Percentiles rank a stretch among this genome's conserved stretches.
Conservation (phyloP, 2,888 invertebrate species). For the Pollenia angustigena region DNA sequence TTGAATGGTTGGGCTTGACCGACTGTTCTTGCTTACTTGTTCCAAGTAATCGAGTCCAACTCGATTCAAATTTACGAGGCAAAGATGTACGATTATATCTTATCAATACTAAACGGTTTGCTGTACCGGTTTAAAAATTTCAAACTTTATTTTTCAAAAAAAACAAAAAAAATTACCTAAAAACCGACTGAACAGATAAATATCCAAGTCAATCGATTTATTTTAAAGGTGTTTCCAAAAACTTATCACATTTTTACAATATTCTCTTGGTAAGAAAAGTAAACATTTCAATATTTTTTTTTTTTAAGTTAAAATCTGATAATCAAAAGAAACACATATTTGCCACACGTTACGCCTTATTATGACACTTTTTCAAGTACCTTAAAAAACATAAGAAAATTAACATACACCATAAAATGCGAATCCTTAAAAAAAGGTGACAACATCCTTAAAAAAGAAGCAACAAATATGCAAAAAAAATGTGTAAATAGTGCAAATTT, state of each 20-base stretch:
- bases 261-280: slow-evolving; percentile 11
- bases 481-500: slow-evolving; percentile 55
- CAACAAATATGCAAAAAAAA: slow-evolving; percentile 63
- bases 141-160: too few relatives aligned
- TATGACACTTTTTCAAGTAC: slow-evolving; percentile 73
- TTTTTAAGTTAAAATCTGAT: background rate
- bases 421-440: slow-evolving; percentile 36
- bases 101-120: too few relatives aligned
- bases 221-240: slow-evolving; percentile 19
- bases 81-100: too few relatives aligned
- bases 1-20: too few relatives aligned
- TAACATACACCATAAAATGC: slow-evolving; percentile 47
- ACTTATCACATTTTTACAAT: background rate
- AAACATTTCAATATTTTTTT: slow-evolving; percentile 12
- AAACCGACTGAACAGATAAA: too few relatives aligned
- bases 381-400: slow-evolving; percentile 60
- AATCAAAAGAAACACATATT: slow-evolving; percentile 46
- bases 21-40: too few relatives aligned
- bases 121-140: too few relatives aligned
- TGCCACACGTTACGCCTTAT: slow-evolving; percentile 73
- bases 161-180: too few relatives aligned
- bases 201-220: too few relatives aligned
- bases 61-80: too few relatives aligned
- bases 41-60: too few relatives aligned
- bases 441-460: slow-evolving; percentile 38